phyloP scores from a whole-genome alignment of 92 coral and sea anemone species.

The Paramuricea clavata region DNA sequence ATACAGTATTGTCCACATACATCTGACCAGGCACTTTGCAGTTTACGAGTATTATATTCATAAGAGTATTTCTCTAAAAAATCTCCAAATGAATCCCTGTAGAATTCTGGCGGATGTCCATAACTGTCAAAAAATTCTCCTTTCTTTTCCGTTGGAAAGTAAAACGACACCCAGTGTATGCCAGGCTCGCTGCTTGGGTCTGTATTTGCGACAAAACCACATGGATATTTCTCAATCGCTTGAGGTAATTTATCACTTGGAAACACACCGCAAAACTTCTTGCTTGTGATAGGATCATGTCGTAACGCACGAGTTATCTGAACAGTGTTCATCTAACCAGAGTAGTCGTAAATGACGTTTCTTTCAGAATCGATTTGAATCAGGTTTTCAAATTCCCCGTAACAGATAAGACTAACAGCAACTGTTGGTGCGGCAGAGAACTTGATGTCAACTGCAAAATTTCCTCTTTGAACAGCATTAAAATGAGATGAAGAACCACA shows the following conservation, averaged over 20 bases:
- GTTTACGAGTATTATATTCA: conserved; percentile 7
- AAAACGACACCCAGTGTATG: conserved; percentile 56
- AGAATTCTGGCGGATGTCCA: conserved; percentile 46
- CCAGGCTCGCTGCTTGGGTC: conserved; percentile 38
- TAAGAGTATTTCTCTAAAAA: conserved; percentile 6
- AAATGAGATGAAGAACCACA: too few species aligned
- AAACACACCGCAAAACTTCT: conserved; percentile 21
- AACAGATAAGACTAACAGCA: conserved; percentile 32
- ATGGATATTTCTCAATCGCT: neutral
- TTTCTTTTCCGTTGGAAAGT: conserved; percentile 20
- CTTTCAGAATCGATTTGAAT: conserved; percentile 56
- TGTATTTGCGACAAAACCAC: conserved; percentile 38
- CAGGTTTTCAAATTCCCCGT: conserved; percentile 35
- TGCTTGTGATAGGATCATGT: conserved; percentile 30
- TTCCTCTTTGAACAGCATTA: too few species aligned
- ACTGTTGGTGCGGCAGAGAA: conserved; percentile 21
- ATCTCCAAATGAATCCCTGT: conserved; percentile 36
- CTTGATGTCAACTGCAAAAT: too few species aligned
- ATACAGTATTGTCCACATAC: conserved; percentile 23
- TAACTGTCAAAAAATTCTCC: conserved; percentile 59
- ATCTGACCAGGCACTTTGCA: conserved; percentile 22
- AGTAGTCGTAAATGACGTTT: conserved; percentile 31
- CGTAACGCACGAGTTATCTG: conserved; percentile 19
- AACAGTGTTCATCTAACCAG: conserved; percentile 15
- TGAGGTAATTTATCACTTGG: conserved; percentile 2